Evolutionary conservation across 2,888 invertebrate genomes (phyloP), one percentile per base, ranked within the genome.

Genomic region (Fabriciana adippe): DNA sequence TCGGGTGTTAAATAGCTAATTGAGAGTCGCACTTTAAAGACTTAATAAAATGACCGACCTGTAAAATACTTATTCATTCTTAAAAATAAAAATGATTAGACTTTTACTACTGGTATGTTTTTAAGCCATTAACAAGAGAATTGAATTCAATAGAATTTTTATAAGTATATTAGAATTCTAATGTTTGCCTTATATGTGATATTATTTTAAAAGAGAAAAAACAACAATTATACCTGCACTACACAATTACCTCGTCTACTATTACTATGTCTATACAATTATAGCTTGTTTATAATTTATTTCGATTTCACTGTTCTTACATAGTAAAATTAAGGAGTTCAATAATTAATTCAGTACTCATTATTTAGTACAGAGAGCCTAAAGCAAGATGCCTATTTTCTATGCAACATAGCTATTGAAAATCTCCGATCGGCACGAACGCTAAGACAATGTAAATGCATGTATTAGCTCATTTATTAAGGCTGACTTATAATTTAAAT

Each of bases 261-360:
- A 26, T 26, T 26, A 26, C 11, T 15, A 55, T 15, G 55, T 18
- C 11, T 31, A 47, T 55, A 61, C 47, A 64, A 47, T 48, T 55
- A 48, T 64, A 50, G 64, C 64, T 51, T 56, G 67, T 61, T 63
- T 64, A 13, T 51, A 60, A 64, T 65, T 68, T 56, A 66, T 66
- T 55, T 71, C 61, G 64, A 56, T 55, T 35, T 64, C 63, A 71
- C 64, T 51, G 35, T 11, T 2, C 35, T 41, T 41, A 41, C 35
- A 72, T 70, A 35, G 50, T 50, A 74, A 69, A 69, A 72, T 68
- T 72, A 65, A 45, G 67, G 54, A 69, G 69, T 71, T 74, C 71
- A 76, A 75, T 76, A 74, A 74, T 76, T 73, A 72, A 74, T 73
- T 68, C 71, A 67, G 68, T 71, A 64, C 69, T 57, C 70, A 72